These are phyloP conservation scores for Cartodere bifasciata DNA, from an alignment of 2,888 invertebrate genomes.

Conservation along the genomic window DNA sequence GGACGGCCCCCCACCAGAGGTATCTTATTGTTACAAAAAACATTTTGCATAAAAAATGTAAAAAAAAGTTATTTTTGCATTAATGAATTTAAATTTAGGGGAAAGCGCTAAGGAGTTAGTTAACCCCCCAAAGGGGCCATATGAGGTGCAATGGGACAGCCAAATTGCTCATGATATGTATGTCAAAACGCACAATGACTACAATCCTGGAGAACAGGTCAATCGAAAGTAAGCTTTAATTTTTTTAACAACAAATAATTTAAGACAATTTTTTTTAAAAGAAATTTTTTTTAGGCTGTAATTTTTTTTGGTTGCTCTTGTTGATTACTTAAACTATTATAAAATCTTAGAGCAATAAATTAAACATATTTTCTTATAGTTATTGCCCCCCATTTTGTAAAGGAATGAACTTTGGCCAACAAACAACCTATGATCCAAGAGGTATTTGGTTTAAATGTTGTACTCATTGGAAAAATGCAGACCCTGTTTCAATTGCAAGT, in stretches of 20 bases:
- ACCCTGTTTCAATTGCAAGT: conserved; percentile 29
- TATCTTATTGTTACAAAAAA: no score
- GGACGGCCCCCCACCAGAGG: no score
- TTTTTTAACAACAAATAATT: no score
- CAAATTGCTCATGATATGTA: conserved; percentile 35
- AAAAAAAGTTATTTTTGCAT: no score
- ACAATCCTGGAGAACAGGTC: conserved; percentile 35
- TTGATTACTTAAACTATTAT: no score
- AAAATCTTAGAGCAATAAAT: no score
- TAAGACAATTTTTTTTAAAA: no score
- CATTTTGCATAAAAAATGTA: background rate
- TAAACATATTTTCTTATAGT: conserved; percentile 20
- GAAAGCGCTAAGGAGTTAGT: conserved; percentile 27
- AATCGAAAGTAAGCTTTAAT: conserved; percentile 33
- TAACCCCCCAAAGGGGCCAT: conserved; percentile 31
- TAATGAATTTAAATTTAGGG: no score
- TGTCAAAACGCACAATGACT: conserved; percentile 36
- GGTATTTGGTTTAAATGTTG: conserved; percentile 38
- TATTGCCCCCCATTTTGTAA: no score
- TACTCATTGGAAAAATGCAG: conserved; percentile 30
- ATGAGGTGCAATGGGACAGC: conserved; percentile 29
- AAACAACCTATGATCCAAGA: conserved; percentile 35
- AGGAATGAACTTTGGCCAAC: conserved; percentile 37
- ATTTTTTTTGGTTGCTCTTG: no score
- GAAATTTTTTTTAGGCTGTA: no score